Percentiles rank a stretch among this genome's conserved stretches.
phyloP scores from a whole-genome alignment of 2,797 vertebrate species.

The Bovichtus diacanthus region DNA sequence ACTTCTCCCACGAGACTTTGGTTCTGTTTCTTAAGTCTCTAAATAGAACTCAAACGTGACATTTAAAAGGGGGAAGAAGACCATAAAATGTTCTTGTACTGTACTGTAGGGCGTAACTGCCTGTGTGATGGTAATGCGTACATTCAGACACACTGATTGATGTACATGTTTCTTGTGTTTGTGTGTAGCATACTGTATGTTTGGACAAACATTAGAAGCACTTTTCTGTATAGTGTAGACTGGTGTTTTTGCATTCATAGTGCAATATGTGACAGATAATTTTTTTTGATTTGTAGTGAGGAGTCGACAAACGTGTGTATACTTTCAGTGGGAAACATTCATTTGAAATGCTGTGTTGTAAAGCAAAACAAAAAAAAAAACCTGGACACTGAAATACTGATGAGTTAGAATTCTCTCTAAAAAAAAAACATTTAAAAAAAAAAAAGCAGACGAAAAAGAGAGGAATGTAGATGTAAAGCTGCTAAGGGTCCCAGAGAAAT shows the following conservation, averaged over 20 bases:
- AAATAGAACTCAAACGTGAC: constrained; percentile 9
- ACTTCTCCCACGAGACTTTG: constrained; percentile 22
- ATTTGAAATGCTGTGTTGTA: constrained; percentile 34
- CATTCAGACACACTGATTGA: constrained; percentile 61
- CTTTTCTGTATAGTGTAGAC: constrained; percentile 73
- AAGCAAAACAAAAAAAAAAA: constrained; percentile 4
- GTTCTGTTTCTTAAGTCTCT: background rate
- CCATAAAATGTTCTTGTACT: constrained; percentile 73
- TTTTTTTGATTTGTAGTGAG: constrained; percentile 59
- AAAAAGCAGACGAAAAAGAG: constrained; percentile 22
- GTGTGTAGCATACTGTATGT: constrained; percentile 67
- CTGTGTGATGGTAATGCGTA: constrained; percentile 67
- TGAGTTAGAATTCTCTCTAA: constrained; percentile 34
- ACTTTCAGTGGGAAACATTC: constrained; percentile 17
- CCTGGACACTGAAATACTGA: constrained; percentile 23
- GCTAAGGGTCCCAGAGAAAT: constrained; percentile 23
- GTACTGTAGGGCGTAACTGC: constrained; percentile 77
- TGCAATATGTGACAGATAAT: constrained; percentile 85
- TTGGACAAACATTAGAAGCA: constrained; percentile 72
- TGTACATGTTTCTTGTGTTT: constrained; percentile 64
- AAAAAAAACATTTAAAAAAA: background rate
- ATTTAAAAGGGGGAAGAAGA: constrained; percentile 29
- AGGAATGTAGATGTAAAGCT: constrained; percentile 49
- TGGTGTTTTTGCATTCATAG: constrained; percentile 78
- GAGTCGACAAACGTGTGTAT: constrained; percentile 31